Evolutionary conservation across 2,113 vertebrate species (phyloP).

Genomic region (Prinia subflava): DNA sequence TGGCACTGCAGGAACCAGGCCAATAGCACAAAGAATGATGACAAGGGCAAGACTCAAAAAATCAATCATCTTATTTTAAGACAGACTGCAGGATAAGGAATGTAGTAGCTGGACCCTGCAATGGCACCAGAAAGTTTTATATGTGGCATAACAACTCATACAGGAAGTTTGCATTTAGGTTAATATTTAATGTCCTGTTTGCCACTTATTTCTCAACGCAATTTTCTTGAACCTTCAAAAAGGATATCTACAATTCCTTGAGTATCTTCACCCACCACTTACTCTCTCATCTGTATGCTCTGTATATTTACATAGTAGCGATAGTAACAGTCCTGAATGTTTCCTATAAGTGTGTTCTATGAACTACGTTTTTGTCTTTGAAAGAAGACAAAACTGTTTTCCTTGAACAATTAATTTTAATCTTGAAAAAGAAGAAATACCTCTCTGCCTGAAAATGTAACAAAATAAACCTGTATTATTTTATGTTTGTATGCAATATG

Average conservation of each 20-base stretch:
- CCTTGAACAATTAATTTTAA: not conserved
- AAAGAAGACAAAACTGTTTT: not conserved
- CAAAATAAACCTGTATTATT: not conserved
- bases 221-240: not conserved
- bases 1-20: not conserved
- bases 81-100: not conserved
- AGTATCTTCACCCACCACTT: not conserved
- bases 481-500: not conserved
- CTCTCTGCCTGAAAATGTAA: not conserved
- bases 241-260: not conserved
- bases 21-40: fast-evolving
- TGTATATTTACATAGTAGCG: not conserved
- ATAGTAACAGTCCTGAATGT: not conserved
- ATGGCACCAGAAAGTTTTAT: not conserved
- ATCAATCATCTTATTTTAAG: not conserved
- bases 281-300: not conserved
- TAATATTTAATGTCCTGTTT: not conserved
- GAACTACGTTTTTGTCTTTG: not conserved
- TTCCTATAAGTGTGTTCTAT: not conserved
- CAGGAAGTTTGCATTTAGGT: not conserved
- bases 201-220: not conserved
- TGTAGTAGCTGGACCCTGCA: not conserved
- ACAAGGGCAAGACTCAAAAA: not conserved
- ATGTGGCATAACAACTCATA: not conserved
- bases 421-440: not conserved